phyloP scores from a whole-genome alignment of 2,113 vertebrate genomes.

The Jacana jacana region DNA sequence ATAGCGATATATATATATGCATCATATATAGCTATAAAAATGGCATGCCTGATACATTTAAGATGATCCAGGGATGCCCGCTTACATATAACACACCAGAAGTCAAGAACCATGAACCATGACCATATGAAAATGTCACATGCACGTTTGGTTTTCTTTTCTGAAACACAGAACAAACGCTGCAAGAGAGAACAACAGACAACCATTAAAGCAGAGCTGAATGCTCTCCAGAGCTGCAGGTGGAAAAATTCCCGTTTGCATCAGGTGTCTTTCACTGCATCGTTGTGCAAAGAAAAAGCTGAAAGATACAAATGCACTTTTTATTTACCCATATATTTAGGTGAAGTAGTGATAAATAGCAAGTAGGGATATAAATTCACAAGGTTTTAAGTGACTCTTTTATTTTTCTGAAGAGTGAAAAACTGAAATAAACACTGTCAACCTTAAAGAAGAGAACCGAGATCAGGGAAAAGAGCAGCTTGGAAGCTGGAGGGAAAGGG shows the following conservation, averaged over 20 bases:
- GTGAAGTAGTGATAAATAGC: neutral
- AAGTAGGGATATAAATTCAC: neutral
- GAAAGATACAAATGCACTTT: neutral
- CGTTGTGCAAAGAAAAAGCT: neutral
- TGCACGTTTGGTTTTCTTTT: neutral
- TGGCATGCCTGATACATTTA: neutral
- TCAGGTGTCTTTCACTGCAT: neutral
- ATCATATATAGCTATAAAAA: neutral
- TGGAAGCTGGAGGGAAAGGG: neutral
- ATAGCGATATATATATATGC: too few species aligned
- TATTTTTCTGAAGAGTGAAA: neutral
- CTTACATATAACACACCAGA: neutral
- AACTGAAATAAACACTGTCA: neutral
- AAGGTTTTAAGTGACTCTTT: neutral
- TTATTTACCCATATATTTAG: neutral
- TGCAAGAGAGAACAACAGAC: neutral
- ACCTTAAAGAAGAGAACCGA: neutral
- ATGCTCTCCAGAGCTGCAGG: neutral
- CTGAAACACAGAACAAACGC: neutral
- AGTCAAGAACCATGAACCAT: neutral
- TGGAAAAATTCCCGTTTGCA: neutral
- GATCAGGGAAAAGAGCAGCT: neutral
- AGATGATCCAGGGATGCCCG: neutral
- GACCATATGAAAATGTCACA: neutral
- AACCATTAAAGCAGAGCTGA: neutral